These are phyloP conservation scores for Coronaproctus castanopsis DNA, from an alignment of 2,888 invertebrate genomes.

Conservation along the genomic window DNA sequence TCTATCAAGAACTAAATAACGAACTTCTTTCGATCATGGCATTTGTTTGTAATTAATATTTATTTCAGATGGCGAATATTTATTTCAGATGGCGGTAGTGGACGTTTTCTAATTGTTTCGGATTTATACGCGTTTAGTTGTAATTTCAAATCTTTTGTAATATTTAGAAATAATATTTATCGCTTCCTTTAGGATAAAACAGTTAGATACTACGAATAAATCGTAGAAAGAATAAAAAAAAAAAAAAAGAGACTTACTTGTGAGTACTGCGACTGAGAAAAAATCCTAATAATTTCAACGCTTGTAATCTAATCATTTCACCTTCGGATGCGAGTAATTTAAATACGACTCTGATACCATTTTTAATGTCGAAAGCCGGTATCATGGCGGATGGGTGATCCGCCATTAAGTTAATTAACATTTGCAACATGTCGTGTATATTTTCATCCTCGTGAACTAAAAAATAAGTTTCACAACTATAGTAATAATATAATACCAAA, in stretches of 20 bases:
- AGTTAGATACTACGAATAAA: neutral
- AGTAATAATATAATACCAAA: neutral
- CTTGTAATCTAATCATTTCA: conserved; percentile 85
- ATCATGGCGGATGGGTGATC: conserved; percentile 99
- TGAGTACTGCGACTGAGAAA: conserved; percentile 95
- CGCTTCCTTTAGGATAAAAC: neutral
- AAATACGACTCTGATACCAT: conserved; percentile 89
- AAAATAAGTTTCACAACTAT: conserved; percentile 28
- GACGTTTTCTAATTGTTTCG: no score
- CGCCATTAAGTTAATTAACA: conserved; percentile 90
- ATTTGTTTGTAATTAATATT: no score
- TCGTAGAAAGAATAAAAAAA: no score
- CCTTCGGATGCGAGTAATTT: conserved; percentile 89
- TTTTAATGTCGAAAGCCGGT: conserved; percentile 93
- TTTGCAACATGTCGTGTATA: conserved; percentile 89
- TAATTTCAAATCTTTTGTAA: no score
- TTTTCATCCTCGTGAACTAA: conserved; percentile 59
- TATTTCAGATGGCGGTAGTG: no score
- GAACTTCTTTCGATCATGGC: no score
- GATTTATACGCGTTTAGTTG: no score
- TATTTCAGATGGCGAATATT: no score
- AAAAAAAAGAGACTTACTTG: conserved; percentile 64
- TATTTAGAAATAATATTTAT: no score
- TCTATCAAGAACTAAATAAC: no score
- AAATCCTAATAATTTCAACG: conserved; percentile 88